Evolutionary conservation across 2,113 vertebrate genomes (phyloP).

Genomic region (Crotophaga sulcirostris): DNA sequence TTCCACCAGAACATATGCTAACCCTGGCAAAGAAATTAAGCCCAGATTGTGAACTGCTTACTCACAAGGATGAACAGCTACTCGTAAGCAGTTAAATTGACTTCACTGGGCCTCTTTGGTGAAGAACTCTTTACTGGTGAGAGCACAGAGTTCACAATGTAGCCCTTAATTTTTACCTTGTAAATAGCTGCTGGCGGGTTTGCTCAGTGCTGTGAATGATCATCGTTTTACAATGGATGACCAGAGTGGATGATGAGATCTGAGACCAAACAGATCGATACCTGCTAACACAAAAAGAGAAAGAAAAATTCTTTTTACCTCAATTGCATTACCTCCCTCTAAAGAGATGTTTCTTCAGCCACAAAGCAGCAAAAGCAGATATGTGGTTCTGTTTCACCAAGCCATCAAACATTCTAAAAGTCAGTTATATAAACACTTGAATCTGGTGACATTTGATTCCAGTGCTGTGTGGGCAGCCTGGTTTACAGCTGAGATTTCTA

Average conservation of each 20-base stretch:
- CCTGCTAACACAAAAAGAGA: conserved; percentile 2
- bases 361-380: conserved; percentile 44
- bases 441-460: conserved; percentile 78
- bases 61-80: conserved; percentile 18
- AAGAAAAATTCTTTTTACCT: background rate
- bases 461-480: conserved; percentile 71
- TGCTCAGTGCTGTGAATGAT: conserved; percentile 12
- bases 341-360: conserved; percentile 60
- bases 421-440: conserved; percentile 77
- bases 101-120: background rate
- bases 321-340: conserved; percentile 1
- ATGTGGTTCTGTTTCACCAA: conserved; percentile 66
- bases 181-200: conserved; percentile 25
- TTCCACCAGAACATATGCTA: conserved; percentile 29
- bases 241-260: conserved; percentile 32
- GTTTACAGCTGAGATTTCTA: conserved; percentile 77
- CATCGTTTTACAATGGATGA: conserved; percentile 22
- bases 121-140: background rate
- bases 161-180: conserved; percentile 21
- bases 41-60: conserved; percentile 37
- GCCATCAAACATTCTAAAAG: conserved; percentile 76
- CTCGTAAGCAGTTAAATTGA: background rate
- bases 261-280: conserved; percentile 35
- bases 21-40: conserved; percentile 13
- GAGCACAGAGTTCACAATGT: background rate